Percentiles rank a stretch among this genome's conserved stretches.
These are phyloP conservation scores for Melierax canorus DNA, from an alignment of 2,113 vertebrate genomes.

Conservation along the genomic window DNA sequence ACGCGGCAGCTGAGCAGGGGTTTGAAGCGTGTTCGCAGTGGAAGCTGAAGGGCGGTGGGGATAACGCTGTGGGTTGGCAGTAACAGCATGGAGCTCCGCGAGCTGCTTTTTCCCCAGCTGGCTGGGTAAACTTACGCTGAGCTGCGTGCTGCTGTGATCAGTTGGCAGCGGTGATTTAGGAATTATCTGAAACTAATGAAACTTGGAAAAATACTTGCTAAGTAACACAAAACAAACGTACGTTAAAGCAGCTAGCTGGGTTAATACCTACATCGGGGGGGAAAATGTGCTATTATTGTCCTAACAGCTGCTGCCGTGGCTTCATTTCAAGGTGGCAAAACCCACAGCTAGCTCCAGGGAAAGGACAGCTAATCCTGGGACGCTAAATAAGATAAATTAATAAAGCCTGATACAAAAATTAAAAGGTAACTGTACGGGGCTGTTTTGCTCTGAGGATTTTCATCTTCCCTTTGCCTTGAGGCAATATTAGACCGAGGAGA, in stretches of 20 bases:
- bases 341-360: neutral
- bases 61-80: too few relatives aligned
- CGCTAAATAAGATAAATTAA: too few relatives aligned
- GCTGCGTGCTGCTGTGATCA: neutral
- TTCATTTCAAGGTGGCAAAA: too few relatives aligned
- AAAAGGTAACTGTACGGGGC: too few relatives aligned
- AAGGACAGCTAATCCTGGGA: neutral
- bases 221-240: neutral
- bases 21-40: neutral
- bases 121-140: too few relatives aligned
- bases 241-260: neutral
- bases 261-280: rapidly evolving
- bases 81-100: rapidly evolving
- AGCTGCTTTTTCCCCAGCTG: neutral
- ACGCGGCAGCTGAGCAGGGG: neutral
- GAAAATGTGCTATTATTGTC: rapidly evolving
- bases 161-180: neutral
- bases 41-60: too few relatives aligned
- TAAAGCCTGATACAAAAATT: neutral
- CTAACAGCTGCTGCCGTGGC: rapidly evolving
- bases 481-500: rapidly evolving
- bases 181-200: too few relatives aligned
- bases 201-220: neutral
- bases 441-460: neutral
- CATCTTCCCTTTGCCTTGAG: neutral